Evolutionary conservation across 2,113 vertebrate species (phyloP).

Genomic region (Pelecanoides urinatrix): DNA sequence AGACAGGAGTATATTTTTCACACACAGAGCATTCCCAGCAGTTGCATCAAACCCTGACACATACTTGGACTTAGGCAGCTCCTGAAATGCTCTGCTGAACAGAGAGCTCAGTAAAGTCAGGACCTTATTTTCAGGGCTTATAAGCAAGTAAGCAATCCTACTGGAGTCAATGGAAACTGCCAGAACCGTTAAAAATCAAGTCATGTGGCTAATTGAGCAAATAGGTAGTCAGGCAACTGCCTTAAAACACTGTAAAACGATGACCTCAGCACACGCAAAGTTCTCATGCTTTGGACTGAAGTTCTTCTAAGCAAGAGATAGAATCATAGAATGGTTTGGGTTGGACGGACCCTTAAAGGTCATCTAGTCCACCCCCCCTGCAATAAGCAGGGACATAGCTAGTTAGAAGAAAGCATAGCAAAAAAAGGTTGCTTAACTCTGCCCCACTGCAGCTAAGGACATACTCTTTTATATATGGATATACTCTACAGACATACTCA

Average conservation of each 20-base stretch:
- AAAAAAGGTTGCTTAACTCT: background rate
- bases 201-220: background rate
- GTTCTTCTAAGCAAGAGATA: background rate
- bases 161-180: background rate
- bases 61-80: background rate
- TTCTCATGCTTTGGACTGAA: background rate
- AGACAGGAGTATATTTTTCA: background rate
- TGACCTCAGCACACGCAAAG: background rate
- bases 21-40: background rate
- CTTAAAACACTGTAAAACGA: background rate
- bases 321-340: background rate
- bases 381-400: background rate
- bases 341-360: background rate
- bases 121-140: background rate
- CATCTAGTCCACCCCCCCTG: background rate
- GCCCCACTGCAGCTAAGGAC: background rate
- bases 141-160: background rate
- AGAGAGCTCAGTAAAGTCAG: background rate
- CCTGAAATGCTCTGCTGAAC: background rate
- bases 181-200: background rate
- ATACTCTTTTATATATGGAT: background rate
- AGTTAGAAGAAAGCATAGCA: background rate
- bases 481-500: background rate
- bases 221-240: background rate
- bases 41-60: background rate